Conservation (phyloP, 1,140 invertebrate species). For the Dysdera silvatica region DNA sequence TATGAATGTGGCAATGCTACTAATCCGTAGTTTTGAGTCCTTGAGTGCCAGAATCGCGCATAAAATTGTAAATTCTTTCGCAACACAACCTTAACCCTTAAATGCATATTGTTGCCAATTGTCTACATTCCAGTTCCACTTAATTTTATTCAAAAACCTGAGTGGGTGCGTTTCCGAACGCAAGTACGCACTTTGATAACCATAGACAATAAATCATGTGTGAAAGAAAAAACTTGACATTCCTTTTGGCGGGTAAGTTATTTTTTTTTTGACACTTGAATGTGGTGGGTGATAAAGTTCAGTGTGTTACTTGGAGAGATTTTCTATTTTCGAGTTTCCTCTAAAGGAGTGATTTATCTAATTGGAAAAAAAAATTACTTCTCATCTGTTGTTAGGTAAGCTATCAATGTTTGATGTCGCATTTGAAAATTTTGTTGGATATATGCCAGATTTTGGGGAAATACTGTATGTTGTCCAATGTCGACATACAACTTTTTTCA, state of each 20-base stretch:
- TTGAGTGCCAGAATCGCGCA: too few species aligned
- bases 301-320: not conserved
- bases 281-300: not conserved
- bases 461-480: not conserved
- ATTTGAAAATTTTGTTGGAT: not conserved
- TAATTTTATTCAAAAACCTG: not conserved
- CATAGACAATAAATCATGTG: not conserved
- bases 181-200: not conserved
- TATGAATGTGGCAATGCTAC: too few species aligned
- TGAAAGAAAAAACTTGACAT: not conserved
- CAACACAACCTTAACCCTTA: too few species aligned
- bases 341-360: not conserved
- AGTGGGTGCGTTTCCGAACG: not conserved
- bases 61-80: too few species aligned
- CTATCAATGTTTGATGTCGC: not conserved
- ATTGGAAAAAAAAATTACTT: not conserved
- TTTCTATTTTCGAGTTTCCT: not conserved
- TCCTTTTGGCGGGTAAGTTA: not conserved
- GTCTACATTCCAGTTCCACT: too few species aligned
- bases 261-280: not conserved
- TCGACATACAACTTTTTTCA: too few species aligned
- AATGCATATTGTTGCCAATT: not conserved
- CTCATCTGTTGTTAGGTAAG: not conserved
- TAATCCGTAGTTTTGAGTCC: too few species aligned
- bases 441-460: not conserved